A percentile compares a stretch with the other conserved stretches of the same genome.
phyloP scores from a whole-genome alignment of 2,888 invertebrate genomes.

The Eupithecia dodoneata region DNA sequence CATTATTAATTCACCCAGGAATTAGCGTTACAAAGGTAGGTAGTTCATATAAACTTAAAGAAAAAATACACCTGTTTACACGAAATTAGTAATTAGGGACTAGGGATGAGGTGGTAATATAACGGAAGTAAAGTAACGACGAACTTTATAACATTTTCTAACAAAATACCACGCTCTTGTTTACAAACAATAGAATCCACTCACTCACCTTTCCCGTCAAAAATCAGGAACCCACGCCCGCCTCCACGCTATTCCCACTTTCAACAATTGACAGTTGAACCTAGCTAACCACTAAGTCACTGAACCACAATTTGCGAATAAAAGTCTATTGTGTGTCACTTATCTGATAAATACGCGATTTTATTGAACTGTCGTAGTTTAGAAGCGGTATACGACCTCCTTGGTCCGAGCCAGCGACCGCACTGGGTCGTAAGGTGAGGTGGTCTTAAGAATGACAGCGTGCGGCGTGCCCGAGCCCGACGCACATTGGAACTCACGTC shows the following conservation, averaged over 20 bases:
- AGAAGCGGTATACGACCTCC: constrained; percentile 22
- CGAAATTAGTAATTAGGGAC: not conserved
- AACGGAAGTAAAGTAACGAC: not conserved
- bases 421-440: constrained; percentile 17
- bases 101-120: not conserved
- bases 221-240: constrained; percentile 15
- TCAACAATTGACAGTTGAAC: constrained; percentile 14
- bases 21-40: not conserved
- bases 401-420: constrained; percentile 18
- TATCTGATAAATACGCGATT: constrained; percentile 20
- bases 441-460: constrained; percentile 16
- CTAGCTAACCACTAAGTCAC: constrained; percentile 20
- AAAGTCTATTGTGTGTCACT: constrained; percentile 34
- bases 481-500: constrained; percentile 22
- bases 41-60: not conserved
- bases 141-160: not conserved
- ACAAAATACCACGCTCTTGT: not conserved
- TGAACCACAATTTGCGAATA: constrained; percentile 29
- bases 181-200: constrained; percentile 26
- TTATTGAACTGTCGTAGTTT: constrained; percentile 8
- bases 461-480: constrained; percentile 6
- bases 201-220: constrained; percentile 25
- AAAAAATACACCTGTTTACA: not conserved
- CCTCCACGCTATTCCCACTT: not conserved
- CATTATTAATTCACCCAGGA: not conserved